phyloP scores from a whole-genome alignment of 2,888 invertebrate genomes.

The Argynnis bischoffii region DNA sequence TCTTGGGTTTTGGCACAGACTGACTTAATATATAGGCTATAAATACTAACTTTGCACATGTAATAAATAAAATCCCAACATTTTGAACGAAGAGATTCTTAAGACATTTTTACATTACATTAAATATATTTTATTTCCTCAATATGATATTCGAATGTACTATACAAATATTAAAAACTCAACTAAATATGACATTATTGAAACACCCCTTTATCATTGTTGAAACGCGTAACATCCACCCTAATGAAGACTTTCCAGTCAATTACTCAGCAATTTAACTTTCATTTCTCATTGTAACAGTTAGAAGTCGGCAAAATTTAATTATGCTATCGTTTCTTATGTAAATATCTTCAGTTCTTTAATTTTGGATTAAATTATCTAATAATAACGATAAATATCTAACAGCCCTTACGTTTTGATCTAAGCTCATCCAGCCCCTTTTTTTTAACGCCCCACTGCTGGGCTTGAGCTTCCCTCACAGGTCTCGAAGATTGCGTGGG shows the following conservation, averaged over 20 bases:
- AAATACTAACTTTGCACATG: no score
- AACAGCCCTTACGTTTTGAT: no score
- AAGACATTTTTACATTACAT: no score
- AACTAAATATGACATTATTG: not conserved
- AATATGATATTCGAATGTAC: no score
- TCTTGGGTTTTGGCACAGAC: no score
- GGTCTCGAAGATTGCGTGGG: not conserved
- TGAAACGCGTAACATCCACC: not conserved
- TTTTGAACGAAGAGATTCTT: no score
- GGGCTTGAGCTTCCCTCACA: not conserved
- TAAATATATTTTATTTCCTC: no score
- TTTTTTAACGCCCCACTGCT: not conserved
- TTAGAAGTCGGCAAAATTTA: not conserved
- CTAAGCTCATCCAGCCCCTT: no score
- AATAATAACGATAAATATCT: not conserved
- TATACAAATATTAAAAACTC: no score
- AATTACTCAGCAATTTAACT: conserved; percentile 10
- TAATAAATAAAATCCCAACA: no score
- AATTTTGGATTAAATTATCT: conserved; percentile 1
- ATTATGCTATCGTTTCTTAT: conserved; percentile 3
- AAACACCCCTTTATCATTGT: not conserved
- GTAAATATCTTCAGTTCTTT: not conserved
- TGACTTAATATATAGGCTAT: no score
- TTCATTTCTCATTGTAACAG: conserved; percentile 2
- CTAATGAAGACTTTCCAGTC: conserved; percentile 7